phyloP scores from a whole-genome alignment of 2,888 invertebrate genomes.

The Drosophila mimica region DNA sequence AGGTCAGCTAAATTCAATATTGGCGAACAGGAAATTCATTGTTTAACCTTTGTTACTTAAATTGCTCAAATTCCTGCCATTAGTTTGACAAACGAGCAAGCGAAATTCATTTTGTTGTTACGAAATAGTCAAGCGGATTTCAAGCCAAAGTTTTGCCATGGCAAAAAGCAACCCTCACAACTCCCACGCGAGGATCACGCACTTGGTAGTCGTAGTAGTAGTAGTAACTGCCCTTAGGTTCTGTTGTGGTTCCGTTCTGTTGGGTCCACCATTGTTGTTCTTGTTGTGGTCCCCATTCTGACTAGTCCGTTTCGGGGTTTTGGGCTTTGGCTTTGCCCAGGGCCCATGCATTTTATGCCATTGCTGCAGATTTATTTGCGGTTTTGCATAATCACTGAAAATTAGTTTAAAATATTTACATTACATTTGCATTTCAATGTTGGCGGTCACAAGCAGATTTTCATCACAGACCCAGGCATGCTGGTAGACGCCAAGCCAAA shows the following conservation, averaged over 20 bases:
- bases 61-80: slow-evolving; percentile 79
- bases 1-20: slow-evolving; percentile 71
- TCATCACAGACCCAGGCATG: not conserved
- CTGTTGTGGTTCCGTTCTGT: slow-evolving; percentile 57
- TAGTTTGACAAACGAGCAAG: slow-evolving; percentile 80
- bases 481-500: slow-evolving; percentile 7
- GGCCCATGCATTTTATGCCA: slow-evolving; percentile 60
- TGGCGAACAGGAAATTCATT: slow-evolving; percentile 75
- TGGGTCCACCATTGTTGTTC: slow-evolving; percentile 5
- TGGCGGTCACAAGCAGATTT: slow-evolving; percentile 49
- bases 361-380: slow-evolving; percentile 80
- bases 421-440: slow-evolving; percentile 77
- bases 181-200: slow-evolving; percentile 37
- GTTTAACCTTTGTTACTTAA: slow-evolving; percentile 81
- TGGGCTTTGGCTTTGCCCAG: slow-evolving; percentile 35
- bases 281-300: slow-evolving; percentile 6
- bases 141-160: slow-evolving; percentile 58
- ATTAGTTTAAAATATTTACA: slow-evolving; percentile 80
- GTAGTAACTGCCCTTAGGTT: slow-evolving; percentile 37
- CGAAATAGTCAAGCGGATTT: slow-evolving; percentile 53
- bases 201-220: slow-evolving; percentile 33
- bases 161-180: slow-evolving; percentile 19
- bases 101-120: slow-evolving; percentile 77
- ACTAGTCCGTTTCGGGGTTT: slow-evolving; percentile 26
- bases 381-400: slow-evolving; percentile 80